Evolutionary conservation across 2,888 invertebrate species (phyloP).

Genomic region (Heteromyza rotundicornis): DNA sequence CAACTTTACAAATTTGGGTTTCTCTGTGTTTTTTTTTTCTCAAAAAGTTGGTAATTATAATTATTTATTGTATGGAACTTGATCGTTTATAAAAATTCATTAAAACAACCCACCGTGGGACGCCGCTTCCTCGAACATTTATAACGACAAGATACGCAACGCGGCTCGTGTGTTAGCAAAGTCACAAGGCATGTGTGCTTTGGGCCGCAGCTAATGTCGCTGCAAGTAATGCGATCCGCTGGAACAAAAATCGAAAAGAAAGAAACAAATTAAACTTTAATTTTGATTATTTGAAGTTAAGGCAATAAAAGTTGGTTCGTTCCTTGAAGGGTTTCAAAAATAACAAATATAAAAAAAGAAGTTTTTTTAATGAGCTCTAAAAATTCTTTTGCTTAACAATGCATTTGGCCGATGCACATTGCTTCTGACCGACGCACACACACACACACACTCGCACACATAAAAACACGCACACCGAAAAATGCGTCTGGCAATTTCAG

Average conservation of each 20-base stretch:
- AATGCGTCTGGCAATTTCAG: slow-evolving; percentile 41
- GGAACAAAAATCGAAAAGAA: slow-evolving; percentile 49
- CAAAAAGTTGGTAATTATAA: no score
- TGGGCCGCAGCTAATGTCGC: slow-evolving; percentile 70
- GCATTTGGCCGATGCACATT: no score
- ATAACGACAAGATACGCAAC: slow-evolving; percentile 75
- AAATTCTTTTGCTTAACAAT: background rate
- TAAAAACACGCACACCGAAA: no score
- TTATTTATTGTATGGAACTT: no score
- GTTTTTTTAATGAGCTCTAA: no score
- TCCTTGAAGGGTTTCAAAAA: no score
- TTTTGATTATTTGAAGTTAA: slow-evolving; percentile 9
- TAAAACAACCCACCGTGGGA: slow-evolving; percentile 46
- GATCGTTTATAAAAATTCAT: no score
- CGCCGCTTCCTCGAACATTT: slow-evolving; percentile 66
- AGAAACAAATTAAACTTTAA: slow-evolving; percentile 16
- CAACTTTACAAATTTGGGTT: no score
- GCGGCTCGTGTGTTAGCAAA: slow-evolving; percentile 69
- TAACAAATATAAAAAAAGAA: no score
- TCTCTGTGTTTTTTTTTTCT: no score
- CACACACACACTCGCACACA: no score
- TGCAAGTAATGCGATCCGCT: slow-evolving; percentile 72
- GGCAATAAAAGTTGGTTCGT: background rate
- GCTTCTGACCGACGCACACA: no score
- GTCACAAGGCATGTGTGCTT: slow-evolving; percentile 75